Percentiles rank a stretch among this genome's conserved stretches.
Evolutionary conservation across 2,113 vertebrate genomes (phyloP).

Genomic region (Corydoras maculifer): DNA sequence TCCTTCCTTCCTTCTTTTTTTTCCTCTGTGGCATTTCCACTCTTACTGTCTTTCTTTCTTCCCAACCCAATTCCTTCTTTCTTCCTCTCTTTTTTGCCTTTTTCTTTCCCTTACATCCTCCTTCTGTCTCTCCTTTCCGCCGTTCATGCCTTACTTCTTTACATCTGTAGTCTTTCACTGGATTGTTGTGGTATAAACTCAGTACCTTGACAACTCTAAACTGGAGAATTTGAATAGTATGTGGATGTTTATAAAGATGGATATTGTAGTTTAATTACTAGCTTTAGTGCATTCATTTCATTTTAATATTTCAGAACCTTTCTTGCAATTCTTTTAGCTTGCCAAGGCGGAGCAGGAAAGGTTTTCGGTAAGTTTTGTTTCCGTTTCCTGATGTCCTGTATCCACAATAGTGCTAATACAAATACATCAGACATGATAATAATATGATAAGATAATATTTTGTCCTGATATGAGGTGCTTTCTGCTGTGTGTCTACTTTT

Average conservation of each 20-base stretch:
- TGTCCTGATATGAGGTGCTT: background rate
- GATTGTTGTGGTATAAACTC: background rate
- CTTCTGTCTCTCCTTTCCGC: background rate
- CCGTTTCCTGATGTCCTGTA: slow-evolving; percentile 15
- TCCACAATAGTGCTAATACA: slow-evolving; percentile 16
- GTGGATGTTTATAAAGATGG: background rate
- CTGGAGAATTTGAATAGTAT: background rate
- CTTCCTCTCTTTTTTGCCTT: background rate
- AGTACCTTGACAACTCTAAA: background rate
- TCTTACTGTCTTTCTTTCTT: too few species aligned
- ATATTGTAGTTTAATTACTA: background rate
- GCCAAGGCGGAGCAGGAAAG: slow-evolving; percentile 46
- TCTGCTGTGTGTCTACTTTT: background rate
- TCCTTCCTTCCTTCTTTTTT: too few species aligned
- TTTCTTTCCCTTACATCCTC: background rate
- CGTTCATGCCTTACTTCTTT: background rate
- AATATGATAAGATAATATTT: background rate
- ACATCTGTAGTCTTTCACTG: background rate
- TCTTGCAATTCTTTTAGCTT: slow-evolving; percentile 36
- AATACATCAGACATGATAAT: background rate
- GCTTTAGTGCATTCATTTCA: background rate
- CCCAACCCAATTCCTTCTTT: background rate
- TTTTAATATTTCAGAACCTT: slow-evolving; percentile 10
- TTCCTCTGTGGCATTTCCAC: too few species aligned
- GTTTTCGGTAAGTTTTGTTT: slow-evolving; percentile 44